Base-by-base conservation (phyloP, 2,113 vertebrate genomes). In the Nesogale talazaci region DNA sequence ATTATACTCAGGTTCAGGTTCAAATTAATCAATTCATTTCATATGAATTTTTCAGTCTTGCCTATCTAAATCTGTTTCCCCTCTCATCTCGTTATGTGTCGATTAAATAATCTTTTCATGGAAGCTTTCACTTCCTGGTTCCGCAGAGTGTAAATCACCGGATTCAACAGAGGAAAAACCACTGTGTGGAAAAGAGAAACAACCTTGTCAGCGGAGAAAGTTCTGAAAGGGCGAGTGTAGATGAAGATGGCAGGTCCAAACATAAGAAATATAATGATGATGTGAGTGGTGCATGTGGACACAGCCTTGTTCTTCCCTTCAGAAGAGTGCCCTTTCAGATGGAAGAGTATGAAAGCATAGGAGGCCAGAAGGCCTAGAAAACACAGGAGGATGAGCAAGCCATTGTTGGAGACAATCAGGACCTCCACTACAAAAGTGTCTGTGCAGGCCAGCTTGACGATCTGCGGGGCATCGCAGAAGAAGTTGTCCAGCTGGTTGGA, bases 151-250 rank as follows among this genome's bases (percentile, higher is more conserved):
- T 97, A 97, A 61, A 97, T 93, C 22, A 96, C 34, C 69, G 94
- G 94, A 25, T 95, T 96, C 86, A 96, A 57, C 31, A 96, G 46
- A 10, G 95, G 95, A 88, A 95, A 95, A 12, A 96, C 92, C 20
- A 97, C 94, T 15, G 95, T 95, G 40, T 95, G 94, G 38, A 96
- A 96, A 19, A 96, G 42, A 31, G 94, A 92, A 69, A 97, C 92
- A 34, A 97, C 89, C 9, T 96, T 97, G 86, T 97, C 95, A 69
- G 92, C n/a, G n/a, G n/a, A n/a, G n/a, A n/a, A n/a, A n/a, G n/a
- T n/a, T n/a, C n/a, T n/a, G n/a, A n/a, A n/a, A n/a, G n/a, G n/a
- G n/a, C n/a, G n/a, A n/a, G n/a, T n/a, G n/a, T n/a, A n/a, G n/a
- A n/a, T n/a, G n/a, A n/a, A n/a, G n/a, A n/a, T n/a, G n/a, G n/a